These are phyloP conservation scores for Mormyrops attenuatus DNA, from an alignment of 2,797 vertebrate species.

Conservation along the genomic window DNA sequence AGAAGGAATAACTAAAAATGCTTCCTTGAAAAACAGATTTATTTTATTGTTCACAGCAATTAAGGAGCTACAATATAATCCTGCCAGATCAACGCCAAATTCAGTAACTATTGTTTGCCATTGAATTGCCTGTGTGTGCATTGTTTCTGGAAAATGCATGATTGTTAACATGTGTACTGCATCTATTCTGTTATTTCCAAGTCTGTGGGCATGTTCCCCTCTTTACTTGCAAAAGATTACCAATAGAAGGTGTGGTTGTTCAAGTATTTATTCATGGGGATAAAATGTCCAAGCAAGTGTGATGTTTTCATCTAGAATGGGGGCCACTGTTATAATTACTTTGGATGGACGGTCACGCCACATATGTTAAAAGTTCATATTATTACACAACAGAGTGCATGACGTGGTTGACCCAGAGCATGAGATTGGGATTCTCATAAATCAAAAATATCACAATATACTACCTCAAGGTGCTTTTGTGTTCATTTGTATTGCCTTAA, in stretches of 20 bases:
- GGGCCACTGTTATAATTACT: not conserved
- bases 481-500: not conserved
- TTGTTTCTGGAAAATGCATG: not conserved
- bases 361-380: not conserved
- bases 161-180: not conserved
- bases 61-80: conserved; percentile 1
- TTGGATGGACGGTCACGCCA: not conserved
- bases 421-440: not conserved
- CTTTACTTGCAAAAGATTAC: not conserved
- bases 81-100: not conserved
- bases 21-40: not conserved
- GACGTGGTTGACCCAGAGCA: not conserved
- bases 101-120: not conserved
- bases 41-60: conserved; percentile 9
- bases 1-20: not conserved
- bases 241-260: not conserved
- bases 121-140: not conserved
- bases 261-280: not conserved
- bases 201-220: not conserved
- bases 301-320: not conserved
- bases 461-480: not conserved
- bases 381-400: not conserved
- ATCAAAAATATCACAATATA: not conserved
- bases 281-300: not conserved
- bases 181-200: not conserved